Base-by-base conservation (phyloP, 1,140 invertebrate species). In the Heliconius hewitsoni region DNA sequence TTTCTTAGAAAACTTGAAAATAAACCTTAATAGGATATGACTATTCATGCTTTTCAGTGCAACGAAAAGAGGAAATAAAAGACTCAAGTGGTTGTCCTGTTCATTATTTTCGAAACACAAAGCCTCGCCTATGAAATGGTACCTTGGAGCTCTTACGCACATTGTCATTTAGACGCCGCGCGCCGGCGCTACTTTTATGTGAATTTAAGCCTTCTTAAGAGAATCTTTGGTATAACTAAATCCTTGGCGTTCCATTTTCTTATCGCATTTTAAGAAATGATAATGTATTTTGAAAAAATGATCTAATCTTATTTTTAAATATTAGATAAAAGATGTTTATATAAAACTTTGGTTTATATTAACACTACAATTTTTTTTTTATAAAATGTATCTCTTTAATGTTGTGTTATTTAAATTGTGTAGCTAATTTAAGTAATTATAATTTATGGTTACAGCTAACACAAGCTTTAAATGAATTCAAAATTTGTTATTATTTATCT, bases 61-160 rank as follows among this genome's bases (percentile, higher is more conserved):
- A 76, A 85, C 81, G 78, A 85, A 85, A 84, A 77, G 78, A 88
- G 87, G 87, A 90, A 89, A 90, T 91, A 91, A 91, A 89, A 87
- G 85, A 74, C 80, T 89, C 83, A 79, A 88, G 84, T 80, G 83
- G 85, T 90, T 89, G 86, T 86, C 85, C 83, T 78, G 78, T 89
- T 86, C 81, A 88, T 92, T 93, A 90, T 91, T 87, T 88, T 85
- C 71, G 74, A 82, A 81, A 86, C 82, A 91, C 89, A 91, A 91
- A 89, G 81, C 84, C 81, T 77, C 80, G 73, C 78, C 82, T 83
- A 83, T 74, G 82, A 85, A 89, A 85, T 85, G 78, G 81, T 82
- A 73, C 73, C 77, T 78, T 82, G 81, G 81, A 82, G 76, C 83
- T 86, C 80, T 76, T 81, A 66, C 55, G 80, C 76, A 79, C 83